Conservation (phyloP, 2,888 invertebrate species). For the Hedychridium roseum region DNA sequence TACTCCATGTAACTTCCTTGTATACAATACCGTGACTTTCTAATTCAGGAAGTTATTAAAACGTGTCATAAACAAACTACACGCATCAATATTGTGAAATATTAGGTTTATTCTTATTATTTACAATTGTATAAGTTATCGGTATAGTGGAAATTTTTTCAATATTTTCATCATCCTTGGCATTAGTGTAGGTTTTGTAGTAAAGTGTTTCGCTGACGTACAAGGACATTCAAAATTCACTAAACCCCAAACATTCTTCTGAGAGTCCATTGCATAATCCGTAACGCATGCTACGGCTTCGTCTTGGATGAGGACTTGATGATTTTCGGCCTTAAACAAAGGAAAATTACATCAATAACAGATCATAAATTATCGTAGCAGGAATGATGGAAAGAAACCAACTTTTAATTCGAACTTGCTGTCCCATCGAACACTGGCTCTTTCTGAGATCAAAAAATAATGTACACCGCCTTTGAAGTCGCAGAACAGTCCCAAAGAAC, state of each 20-base stretch:
- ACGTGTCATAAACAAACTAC: too few relatives aligned
- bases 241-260: slow-evolving; percentile 44
- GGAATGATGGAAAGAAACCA: slow-evolving; percentile 10
- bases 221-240: slow-evolving; percentile 31
- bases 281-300: slow-evolving; percentile 42
- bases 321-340: slow-evolving; percentile 40
- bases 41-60: too few relatives aligned
- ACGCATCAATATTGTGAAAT: too few relatives aligned
- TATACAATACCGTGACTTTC: too few relatives aligned
- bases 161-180: background rate
- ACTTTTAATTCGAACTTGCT: slow-evolving; percentile 55
- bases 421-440: slow-evolving; percentile 64
- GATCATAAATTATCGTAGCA: background rate
- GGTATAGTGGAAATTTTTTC: too few relatives aligned
- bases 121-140: too few relatives aligned
- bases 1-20: too few relatives aligned
- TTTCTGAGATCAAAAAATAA: slow-evolving; percentile 64
- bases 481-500: slow-evolving; percentile 60
- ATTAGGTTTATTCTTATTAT: too few relatives aligned
- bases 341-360: slow-evolving; percentile 1
- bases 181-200: background rate
- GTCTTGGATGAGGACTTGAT: slow-evolving; percentile 45
- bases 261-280: slow-evolving; percentile 41
- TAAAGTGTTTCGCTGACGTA: background rate
- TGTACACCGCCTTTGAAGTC: slow-evolving; percentile 62